These are phyloP conservation scores for Oceanodroma leucorhoa DNA, from an alignment of 2,797 vertebrate species.

Conservation along the genomic window DNA sequence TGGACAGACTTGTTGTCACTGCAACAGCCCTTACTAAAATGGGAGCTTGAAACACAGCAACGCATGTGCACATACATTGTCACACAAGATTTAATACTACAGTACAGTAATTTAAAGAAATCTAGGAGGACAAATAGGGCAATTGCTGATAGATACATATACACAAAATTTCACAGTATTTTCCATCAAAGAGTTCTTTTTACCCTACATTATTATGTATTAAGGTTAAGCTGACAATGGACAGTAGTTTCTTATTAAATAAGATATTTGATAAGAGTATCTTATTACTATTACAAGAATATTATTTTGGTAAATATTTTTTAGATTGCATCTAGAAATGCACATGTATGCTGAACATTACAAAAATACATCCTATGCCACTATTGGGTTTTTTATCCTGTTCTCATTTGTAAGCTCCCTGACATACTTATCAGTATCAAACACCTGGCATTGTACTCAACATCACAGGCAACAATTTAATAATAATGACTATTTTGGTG, in stretches of 20 bases:
- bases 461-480: background rate
- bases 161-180: background rate
- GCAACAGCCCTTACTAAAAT: background rate
- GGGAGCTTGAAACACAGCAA: background rate
- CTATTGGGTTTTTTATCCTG: no score
- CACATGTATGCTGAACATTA: background rate
- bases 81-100: background rate
- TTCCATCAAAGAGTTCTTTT: background rate
- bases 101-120: background rate
- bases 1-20: background rate
- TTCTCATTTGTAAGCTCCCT: background rate
- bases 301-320: background rate
- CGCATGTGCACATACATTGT: rapidly evolving
- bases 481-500: background rate
- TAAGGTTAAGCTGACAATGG: background rate
- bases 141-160: background rate
- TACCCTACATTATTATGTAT: rapidly evolving
- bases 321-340: background rate
- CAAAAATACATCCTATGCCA: background rate
- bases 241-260: background rate
- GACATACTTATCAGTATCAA: background rate
- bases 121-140: background rate
- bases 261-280: background rate
- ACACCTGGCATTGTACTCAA: background rate
- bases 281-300: background rate